Base-by-base conservation (phyloP, 2,797 vertebrate genomes). In the Carapus acus region DNA sequence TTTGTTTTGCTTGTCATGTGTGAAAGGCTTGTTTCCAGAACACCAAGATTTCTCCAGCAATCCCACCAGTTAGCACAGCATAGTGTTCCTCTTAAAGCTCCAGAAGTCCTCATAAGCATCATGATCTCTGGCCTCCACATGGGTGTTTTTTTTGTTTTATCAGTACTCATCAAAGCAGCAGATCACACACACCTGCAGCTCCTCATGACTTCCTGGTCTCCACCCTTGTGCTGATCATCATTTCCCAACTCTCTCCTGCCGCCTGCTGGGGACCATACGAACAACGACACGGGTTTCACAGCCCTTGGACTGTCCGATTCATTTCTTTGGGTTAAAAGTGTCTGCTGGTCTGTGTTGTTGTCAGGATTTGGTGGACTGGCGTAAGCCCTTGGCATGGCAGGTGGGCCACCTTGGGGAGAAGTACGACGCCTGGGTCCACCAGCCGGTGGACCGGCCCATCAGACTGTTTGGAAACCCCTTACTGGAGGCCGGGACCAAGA, bases 321-420 rank as follows among this genome's bases (percentile, higher is more conserved):
- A n/a, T 27, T 27, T 27, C 24, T 27, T 27, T 27, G 24, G n/a
- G 21, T 0, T 3, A 27, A 24, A 42, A 6, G 14, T 14, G 2
- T 43, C 9, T 20, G 6, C 7, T 8, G 0, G 6, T 2, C 24
- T 19, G n/a, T 39, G 0, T 55, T 16, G 53, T 16, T 5, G 18
- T 3, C 82, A 99, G 96, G 96, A 99, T 62, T 71, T 98, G 72
- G 95, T 99, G 13, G 93, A 99, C 82, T 99, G 96, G 96, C 58
- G 51, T 57, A 96, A 94, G 73, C 96, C 96, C 4, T 77, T 99
- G 48, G 89, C 95, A 4, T 99, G 95, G 95, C 96, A 99, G 79
- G 96, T 98, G 12, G 96, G 96, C 43, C 70, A 92, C 73, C 77
- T 99, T 5, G 85, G 92, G 17, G 96, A 98, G 78, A 94, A 94